phyloP scores from a whole-genome alignment of 2,888 invertebrate species.

The Dryocosmus kuriphilus region DNA sequence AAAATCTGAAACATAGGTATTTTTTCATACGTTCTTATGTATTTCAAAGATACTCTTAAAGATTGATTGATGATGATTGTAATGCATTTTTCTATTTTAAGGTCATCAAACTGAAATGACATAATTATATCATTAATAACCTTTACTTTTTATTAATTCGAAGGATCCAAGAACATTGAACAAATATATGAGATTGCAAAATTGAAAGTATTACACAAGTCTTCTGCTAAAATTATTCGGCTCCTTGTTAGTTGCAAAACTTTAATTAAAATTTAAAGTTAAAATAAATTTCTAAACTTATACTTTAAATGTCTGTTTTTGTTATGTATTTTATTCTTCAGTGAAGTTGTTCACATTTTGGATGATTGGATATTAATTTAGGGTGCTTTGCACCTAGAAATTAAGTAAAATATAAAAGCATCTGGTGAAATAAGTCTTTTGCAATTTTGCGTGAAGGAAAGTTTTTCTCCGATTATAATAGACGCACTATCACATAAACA shows the following conservation, averaged over 20 bases:
- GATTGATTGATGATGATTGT: background rate
- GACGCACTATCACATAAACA: slow-evolving; percentile 14
- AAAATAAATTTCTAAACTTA: background rate
- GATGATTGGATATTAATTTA: background rate
- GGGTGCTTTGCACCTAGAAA: background rate
- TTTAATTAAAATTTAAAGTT: background rate
- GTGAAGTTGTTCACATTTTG: background rate
- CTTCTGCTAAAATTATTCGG: background rate
- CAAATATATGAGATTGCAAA: background rate
- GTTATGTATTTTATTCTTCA: background rate
- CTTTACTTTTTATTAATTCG: background rate
- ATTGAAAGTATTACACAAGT: background rate
- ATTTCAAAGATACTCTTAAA: background rate
- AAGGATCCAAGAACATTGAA: background rate
- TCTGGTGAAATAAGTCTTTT: slow-evolving; percentile 1
- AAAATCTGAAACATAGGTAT: too few species aligned
- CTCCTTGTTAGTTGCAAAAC: background rate
- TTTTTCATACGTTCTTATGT: too few species aligned
- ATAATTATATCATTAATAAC: background rate
- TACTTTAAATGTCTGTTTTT: background rate
- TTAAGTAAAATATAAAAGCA: background rate
- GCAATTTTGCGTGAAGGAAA: background rate
- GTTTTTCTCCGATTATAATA: slow-evolving; percentile 13
- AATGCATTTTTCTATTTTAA: background rate
- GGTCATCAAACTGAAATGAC: background rate